Base-by-base conservation (phyloP, 1,140 invertebrate genomes). In the Drosophila lacertosa region DNA sequence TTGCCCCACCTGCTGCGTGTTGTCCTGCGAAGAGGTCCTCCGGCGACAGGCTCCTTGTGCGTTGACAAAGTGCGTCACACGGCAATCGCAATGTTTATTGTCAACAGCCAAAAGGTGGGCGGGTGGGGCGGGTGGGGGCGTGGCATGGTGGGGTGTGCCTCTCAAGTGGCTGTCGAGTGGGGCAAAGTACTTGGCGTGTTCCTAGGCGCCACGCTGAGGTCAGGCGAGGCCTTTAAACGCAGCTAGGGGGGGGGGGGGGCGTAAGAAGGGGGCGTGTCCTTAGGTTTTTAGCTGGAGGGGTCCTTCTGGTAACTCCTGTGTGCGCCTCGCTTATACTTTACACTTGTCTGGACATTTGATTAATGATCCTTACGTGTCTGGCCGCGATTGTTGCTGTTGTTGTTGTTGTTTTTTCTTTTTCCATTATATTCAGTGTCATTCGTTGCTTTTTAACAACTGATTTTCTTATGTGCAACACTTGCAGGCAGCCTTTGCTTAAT, bases 311-410 rank as follows among this genome's bases (percentile, higher is more conserved):
- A 11, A 24, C 11, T 24, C n/a, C 44, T 66, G 48, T 22, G 26
- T 6, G 33, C 39, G 72, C 16, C 65, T 70, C 47, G 33, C 63
- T 83, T 60, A 75, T 83, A 75, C 79, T 83, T 83, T 83, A 88
- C 78, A 82, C 81, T 88, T 82, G 82, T 88, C 82, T 88, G 82
- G 82, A 88, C 82, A 88, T 88, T 88, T 88, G 82, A 88, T 88
- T 88, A 88, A 88, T 88, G 82, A 88, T 89, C 74, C 82, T 88
- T 88, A 75, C 70, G 82, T 88, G 82, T 75, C 62, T 64, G 54
- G 37, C 48, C 32, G 18, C 47, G 51, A 45, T 60, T 58, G 57
- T 33, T 33, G 35, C 18, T 26, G 20, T 13, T 53, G 44, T 20
- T 26, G 7, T 16, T 33, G 44, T 35, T 58, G 33, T 51, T 58